Conservation (phyloP, 37 sponge, comb jelly and placozoan species). For the Tethya wilhelma region DNA sequence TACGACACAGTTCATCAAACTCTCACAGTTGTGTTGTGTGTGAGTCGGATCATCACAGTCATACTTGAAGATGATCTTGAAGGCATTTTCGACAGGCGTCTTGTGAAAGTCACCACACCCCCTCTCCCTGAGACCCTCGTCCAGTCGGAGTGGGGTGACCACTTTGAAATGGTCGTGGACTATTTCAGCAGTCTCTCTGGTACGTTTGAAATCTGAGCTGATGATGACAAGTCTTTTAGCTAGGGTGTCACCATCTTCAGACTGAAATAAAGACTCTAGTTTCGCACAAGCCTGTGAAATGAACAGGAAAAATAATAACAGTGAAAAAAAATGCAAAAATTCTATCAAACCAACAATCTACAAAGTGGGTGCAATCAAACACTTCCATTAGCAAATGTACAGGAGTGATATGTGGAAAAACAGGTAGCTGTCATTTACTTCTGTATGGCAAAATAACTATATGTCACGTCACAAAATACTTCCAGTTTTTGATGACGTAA, state of each 20-base stretch:
- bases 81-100: background rate
- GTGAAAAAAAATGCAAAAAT: too few relatives aligned
- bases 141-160: background rate
- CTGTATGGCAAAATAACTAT: too few relatives aligned
- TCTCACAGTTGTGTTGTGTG: slow-evolving; percentile 21
- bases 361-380: too few relatives aligned
- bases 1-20: slow-evolving; percentile 6
- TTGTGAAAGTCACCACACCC: background rate
- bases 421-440: too few relatives aligned
- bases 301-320: too few relatives aligned
- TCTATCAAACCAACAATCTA: too few relatives aligned
- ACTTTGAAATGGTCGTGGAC: background rate
- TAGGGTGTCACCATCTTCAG: background rate
- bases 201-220: slow-evolving; percentile 22
- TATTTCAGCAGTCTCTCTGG: slow-evolving; percentile 7
- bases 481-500: too few relatives aligned
- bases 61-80: background rate
- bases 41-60: slow-evolving; percentile 24
- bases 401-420: too few relatives aligned
- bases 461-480: too few relatives aligned
- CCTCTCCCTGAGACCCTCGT: slow-evolving; percentile 2
- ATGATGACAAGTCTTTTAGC: slow-evolving; percentile 14
- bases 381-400: too few relatives aligned
- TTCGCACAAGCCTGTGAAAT: slow-evolving; percentile 29
- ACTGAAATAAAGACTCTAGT: slow-evolving; percentile 1